Percentiles rank a stretch among this genome's conserved stretches.
Conservation (phyloP, 2,888 invertebrate genomes). For the Pristionchus entomophagus region DNA sequence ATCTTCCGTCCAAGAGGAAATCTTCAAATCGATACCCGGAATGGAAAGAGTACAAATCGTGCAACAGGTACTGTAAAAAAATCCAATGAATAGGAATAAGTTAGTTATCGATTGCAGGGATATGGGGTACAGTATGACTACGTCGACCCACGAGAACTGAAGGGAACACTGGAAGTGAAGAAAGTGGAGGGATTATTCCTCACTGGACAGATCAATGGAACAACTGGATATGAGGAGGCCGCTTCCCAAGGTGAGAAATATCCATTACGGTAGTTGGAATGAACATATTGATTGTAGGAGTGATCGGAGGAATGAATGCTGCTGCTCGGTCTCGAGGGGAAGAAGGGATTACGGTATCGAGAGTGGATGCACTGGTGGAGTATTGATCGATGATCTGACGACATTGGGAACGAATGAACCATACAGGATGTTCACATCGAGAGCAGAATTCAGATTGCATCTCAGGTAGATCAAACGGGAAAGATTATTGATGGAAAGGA, state of each 20-base stretch:
- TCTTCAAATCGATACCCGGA: slow-evolving; percentile 84
- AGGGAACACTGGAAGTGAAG: slow-evolving; percentile 84
- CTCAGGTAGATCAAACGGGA: slow-evolving; percentile 53
- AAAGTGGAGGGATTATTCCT: slow-evolving; percentile 84
- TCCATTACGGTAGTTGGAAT: not conserved
- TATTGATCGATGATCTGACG: slow-evolving; percentile 89
- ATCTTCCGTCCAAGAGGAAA: slow-evolving; percentile 84
- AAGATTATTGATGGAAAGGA: not conserved
- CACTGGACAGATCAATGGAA: slow-evolving; percentile 93
- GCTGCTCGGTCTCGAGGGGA: slow-evolving; percentile 80
- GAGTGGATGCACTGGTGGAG: slow-evolving; percentile 86
- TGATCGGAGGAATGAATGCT: slow-evolving; percentile 88
- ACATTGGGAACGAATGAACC: slow-evolving; percentile 88
- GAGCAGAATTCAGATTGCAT: slow-evolving; percentile 84
- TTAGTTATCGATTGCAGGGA: slow-evolving; percentile 48
- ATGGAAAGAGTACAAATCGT: slow-evolving; percentile 82
- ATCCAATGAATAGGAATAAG: not conserved
- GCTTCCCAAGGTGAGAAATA: slow-evolving; percentile 87
- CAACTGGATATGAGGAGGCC: slow-evolving; percentile 93
- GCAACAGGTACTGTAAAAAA: slow-evolving; percentile 27
- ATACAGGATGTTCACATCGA: slow-evolving; percentile 91
- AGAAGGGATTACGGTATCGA: slow-evolving; percentile 57
- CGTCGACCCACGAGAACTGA: slow-evolving; percentile 88
- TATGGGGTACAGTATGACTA: slow-evolving; percentile 87
- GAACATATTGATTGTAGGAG: slow-evolving; percentile 79